Evolutionary conservation across 2,113 vertebrate genomes (phyloP).

Genomic region (Coryphaenoides rupestris): DNA sequence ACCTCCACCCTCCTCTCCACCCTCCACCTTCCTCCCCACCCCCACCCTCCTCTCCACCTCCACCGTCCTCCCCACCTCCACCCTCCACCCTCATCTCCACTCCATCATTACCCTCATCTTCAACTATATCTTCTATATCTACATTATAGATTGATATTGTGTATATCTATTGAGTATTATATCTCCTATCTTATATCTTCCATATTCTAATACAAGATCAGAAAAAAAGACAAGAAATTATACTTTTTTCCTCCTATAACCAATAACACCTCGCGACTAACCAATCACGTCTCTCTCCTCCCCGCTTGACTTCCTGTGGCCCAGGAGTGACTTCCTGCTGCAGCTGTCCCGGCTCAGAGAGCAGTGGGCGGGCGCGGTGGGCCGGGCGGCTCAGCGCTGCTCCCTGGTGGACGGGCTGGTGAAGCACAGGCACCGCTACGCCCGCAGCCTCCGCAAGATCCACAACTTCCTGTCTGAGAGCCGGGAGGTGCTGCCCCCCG

Average conservation of each 20-base stretch:
- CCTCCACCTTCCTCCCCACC: too few relatives aligned
- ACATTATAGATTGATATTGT: neutral
- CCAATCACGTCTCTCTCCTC: too few relatives aligned
- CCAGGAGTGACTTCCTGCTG: constrained; percentile 82
- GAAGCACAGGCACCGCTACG: constrained; percentile 80
- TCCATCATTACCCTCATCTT: too few relatives aligned
- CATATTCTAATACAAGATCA: neutral
- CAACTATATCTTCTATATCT: neutral
- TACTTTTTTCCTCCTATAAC: neutral
- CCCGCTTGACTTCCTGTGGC: neutral
- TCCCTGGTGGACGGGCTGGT: constrained; percentile 69
- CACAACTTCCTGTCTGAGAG: constrained; percentile 70
- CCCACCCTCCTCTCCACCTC: too few relatives aligned
- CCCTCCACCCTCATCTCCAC: too few relatives aligned
- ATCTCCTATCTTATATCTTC: too few relatives aligned
- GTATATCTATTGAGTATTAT: too few relatives aligned
- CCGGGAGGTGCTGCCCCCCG: constrained; percentile 61
- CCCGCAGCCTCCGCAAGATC: constrained; percentile 69
- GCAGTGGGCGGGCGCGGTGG: constrained; percentile 80
- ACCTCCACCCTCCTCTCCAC: too few relatives aligned
- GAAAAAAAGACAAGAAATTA: too few relatives aligned
- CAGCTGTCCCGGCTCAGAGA: constrained; percentile 80
- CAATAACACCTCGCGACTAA: too few relatives aligned
- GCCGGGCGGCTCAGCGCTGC: constrained; percentile 73
- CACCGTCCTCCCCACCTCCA: too few relatives aligned